A percentile compares a stretch with the other conserved stretches of the same genome.
These are phyloP conservation scores for Saimiri boliviensis DNA, from an alignment of 2,113 vertebrate species.

Conservation along the genomic window DNA sequence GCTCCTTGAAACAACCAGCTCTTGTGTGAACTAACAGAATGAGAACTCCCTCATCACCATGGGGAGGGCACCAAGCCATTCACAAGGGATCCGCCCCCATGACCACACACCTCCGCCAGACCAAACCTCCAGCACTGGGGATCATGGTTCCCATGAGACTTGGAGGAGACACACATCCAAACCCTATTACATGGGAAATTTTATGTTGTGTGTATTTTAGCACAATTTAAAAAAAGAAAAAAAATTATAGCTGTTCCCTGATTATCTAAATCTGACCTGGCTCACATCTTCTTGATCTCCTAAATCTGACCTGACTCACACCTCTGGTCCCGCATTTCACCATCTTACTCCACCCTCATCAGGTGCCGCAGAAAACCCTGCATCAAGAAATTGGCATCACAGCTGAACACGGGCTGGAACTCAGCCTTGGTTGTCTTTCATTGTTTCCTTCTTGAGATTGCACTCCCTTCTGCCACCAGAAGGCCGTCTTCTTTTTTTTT, in stretches of 20 bases:
- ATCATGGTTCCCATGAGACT: too few species aligned
- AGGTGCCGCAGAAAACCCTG: background rate
- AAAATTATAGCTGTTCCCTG: background rate
- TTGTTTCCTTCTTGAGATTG: background rate
- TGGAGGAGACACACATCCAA: too few species aligned
- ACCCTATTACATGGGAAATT: background rate
- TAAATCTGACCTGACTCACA: background rate
- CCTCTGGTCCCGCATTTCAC: background rate
- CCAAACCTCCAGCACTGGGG: too few species aligned
- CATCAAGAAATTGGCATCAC: background rate
- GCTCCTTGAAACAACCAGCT: too few species aligned
- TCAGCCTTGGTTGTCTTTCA: background rate
- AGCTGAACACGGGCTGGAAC: background rate
- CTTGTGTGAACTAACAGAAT: too few species aligned
- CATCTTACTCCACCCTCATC: background rate
- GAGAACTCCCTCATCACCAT: too few species aligned
- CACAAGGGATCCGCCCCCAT: too few species aligned
- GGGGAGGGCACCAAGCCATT: too few species aligned
- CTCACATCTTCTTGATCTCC: background rate
- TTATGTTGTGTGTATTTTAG: background rate
- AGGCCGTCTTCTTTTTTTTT: background rate
- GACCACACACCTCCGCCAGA: too few species aligned
- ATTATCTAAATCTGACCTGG: accelerated
- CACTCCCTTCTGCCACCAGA: background rate
- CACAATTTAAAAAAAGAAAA: background rate